A percentile compares a stretch with the other conserved stretches of the same genome.
Conservation (phyloP, 2,797 vertebrate genomes). For the Lutjanus campechanus region DNA sequence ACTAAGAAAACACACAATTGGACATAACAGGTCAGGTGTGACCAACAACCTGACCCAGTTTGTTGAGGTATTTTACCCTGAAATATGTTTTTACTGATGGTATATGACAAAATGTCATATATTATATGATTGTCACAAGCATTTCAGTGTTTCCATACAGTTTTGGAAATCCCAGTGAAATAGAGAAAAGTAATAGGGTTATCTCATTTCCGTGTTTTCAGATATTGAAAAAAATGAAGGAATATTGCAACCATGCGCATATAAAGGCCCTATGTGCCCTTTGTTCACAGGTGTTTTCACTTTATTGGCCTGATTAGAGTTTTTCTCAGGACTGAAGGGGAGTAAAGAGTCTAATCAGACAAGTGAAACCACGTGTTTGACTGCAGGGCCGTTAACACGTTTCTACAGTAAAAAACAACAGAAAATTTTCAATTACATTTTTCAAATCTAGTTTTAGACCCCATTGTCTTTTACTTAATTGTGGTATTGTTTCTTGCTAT, state of each 20-base stretch:
- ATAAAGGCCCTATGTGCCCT: neutral
- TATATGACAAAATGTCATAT: neutral
- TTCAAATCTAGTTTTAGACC: neutral
- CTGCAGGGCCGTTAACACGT: neutral
- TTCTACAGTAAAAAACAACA: neutral
- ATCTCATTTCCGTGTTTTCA: neutral
- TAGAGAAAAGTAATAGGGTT: neutral
- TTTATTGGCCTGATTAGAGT: conserved; percentile 9
- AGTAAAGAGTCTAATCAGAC: conserved; percentile 10
- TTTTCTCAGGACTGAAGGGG: neutral
- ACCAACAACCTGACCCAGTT: neutral
- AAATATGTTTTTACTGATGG: neutral
- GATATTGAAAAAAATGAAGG: neutral
- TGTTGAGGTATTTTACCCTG: conserved; percentile 17
- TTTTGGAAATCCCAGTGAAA: conserved; percentile 5
- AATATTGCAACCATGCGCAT: neutral
- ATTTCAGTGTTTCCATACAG: conserved; percentile 10
- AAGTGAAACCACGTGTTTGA: conserved; percentile 3
- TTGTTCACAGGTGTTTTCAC: conserved; percentile 20
- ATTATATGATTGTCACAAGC: neutral
- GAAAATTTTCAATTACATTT: neutral
- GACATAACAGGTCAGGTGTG: neutral
- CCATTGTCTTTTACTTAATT: neutral
- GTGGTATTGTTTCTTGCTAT: conserved; percentile 15
- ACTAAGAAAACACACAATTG: conserved; percentile 1